Evolutionary conservation across 1,140 invertebrate species (phyloP).

Genomic region (Dendrolimus punctatus): DNA sequence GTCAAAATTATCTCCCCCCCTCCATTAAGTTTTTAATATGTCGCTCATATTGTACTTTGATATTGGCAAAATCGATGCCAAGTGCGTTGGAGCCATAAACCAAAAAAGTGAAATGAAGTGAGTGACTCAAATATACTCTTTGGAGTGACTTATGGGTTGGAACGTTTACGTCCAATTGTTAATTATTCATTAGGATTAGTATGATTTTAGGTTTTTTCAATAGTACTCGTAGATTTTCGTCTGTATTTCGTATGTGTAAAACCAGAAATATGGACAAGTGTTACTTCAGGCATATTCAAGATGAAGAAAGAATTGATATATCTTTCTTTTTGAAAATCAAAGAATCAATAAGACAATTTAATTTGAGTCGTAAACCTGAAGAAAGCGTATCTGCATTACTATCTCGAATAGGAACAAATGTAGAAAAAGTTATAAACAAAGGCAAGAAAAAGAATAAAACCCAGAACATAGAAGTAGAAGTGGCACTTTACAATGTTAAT

Average conservation of each 20-base stretch:
- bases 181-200: slow-evolving; percentile 1
- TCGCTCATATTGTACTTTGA: too few relatives aligned
- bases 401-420: slow-evolving; percentile 74
- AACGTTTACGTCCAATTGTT: too few relatives aligned
- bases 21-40: too few relatives aligned
- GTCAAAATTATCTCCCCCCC: too few relatives aligned
- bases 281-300: slow-evolving; percentile 48
- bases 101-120: too few relatives aligned
- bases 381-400: slow-evolving; percentile 75
- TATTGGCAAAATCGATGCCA: too few relatives aligned
- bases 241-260: slow-evolving; percentile 30
- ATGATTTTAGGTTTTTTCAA: slow-evolving; percentile 7
- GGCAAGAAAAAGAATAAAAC: slow-evolving; percentile 64
- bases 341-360: slow-evolving; percentile 73
- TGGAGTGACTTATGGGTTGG: too few relatives aligned
- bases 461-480: slow-evolving; percentile 27
- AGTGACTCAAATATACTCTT: too few relatives aligned
- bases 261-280: slow-evolving; percentile 47
- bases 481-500: slow-evolving; percentile 36
- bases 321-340: slow-evolving; percentile 52
- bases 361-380: slow-evolving; percentile 74
- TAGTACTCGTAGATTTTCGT: slow-evolving; percentile 17
- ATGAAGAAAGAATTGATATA: slow-evolving; percentile 48
- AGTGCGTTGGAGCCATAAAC: too few relatives aligned
- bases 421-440: slow-evolving; percentile 71